Conservation (phyloP, 1,140 invertebrate genomes). For the Drosophila fuyamai region DNA sequence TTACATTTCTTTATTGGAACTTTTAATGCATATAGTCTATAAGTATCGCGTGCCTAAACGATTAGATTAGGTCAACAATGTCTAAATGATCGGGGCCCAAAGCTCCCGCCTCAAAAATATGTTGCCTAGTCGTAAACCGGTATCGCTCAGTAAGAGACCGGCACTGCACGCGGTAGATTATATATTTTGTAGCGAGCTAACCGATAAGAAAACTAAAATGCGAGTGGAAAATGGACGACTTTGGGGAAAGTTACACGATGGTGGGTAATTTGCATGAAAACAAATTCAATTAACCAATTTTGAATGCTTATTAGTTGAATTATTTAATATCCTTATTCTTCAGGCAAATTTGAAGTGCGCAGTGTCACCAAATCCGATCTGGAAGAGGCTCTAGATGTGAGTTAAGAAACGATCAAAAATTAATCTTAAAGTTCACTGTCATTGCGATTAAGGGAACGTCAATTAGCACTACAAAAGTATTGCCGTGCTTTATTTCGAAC, state of each 20-base stretch:
- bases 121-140: slow-evolving; percentile 33
- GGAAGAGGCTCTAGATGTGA: slow-evolving; percentile 75
- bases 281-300: neutral
- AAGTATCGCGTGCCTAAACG: slow-evolving; percentile 15
- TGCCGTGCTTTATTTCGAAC: neutral
- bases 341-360: slow-evolving; percentile 65
- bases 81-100: slow-evolving; percentile 5
- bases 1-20: neutral
- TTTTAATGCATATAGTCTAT: neutral
- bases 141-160: slow-evolving; percentile 39
- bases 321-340: neutral
- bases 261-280: slow-evolving; percentile 26
- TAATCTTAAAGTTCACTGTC: slow-evolving; percentile 1
- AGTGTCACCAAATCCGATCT: slow-evolving; percentile 59
- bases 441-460: neutral
- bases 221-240: slow-evolving; percentile 52
- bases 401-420: slow-evolving; percentile 23
- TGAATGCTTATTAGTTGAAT: neutral
- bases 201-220: slow-evolving; percentile 55
- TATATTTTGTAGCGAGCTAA: slow-evolving; percentile 10
- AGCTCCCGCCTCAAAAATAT: slow-evolving; percentile 16
- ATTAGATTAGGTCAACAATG: slow-evolving; percentile 13
- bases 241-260: slow-evolving; percentile 61
- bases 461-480: slow-evolving; percentile 20
- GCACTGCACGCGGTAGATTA: slow-evolving; percentile 3